phyloP scores from a whole-genome alignment of 2,888 invertebrate genomes.

The Aphidoletes aphidimyza region DNA sequence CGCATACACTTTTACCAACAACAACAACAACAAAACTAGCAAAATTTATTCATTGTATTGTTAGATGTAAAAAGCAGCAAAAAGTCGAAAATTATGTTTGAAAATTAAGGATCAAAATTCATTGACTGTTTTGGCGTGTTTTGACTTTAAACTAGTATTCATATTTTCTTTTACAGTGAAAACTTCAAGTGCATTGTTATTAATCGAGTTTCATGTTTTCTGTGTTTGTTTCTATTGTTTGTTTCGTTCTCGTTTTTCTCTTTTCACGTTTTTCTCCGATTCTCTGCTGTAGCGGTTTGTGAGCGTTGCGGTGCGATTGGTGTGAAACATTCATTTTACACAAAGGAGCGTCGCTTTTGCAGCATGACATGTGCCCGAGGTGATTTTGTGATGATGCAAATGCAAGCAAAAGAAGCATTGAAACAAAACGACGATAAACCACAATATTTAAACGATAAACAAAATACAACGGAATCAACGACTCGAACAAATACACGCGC shows the following conservation, averaged over 20 bases:
- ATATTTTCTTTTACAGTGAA: background rate
- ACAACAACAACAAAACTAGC: no score
- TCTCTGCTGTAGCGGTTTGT: slow-evolving; percentile 75
- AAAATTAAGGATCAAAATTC: no score
- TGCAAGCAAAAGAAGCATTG: slow-evolving; percentile 64
- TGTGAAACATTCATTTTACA: slow-evolving; percentile 87
- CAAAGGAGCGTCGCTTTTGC: slow-evolving; percentile 83
- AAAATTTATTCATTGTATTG: no score
- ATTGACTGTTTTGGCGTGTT: no score
- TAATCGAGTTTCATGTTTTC: background rate
- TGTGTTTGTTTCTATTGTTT: background rate
- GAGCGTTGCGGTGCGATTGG: slow-evolving; percentile 87
- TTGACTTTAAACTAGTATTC: no score
- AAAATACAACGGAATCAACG: slow-evolving; percentile 57
- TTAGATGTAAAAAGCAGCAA: no score
- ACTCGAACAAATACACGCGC: no score
- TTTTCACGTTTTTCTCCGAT: background rate
- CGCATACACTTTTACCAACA: no score
- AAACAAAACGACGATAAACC: slow-evolving; percentile 58
- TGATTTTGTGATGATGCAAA: slow-evolving; percentile 61
- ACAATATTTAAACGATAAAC: slow-evolving; percentile 54
- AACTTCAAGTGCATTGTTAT: background rate
- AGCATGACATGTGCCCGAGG: slow-evolving; percentile 82
- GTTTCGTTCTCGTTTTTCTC: background rate
- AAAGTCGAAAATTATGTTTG: no score